Base-by-base conservation (phyloP, 2,113 vertebrate species). In the Crotophaga sulcirostris region DNA sequence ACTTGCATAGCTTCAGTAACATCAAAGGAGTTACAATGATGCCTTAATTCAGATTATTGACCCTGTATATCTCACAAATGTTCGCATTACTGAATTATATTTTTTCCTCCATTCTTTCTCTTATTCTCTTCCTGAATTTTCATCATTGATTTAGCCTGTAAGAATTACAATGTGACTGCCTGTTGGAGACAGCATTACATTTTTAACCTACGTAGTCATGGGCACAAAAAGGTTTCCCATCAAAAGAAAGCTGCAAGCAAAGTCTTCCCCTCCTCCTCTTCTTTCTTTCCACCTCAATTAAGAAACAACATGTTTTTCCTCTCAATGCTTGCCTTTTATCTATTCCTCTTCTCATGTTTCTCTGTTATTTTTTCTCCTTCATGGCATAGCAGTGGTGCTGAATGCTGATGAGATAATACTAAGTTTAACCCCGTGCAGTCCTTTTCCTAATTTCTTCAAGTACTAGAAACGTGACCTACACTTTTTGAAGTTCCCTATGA, bases 391-490 rank as follows among this genome's bases (percentile, higher is more conserved):
- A 68, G 58, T 90, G 80, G 56, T 90, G 40, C 42, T 96, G 94
- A 97, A 97, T 97, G 94, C 58, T 97, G 94, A 97, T 96, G 83
- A 96, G 92, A 90, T 84, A 88, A 89, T 91, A 31, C 62, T 76
- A 76, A 93, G 56, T 97, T 97, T 97, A 97, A 97, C 90, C 87
- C 83, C 52, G 58, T 9, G 2, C 23, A 85, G 28, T 80, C 29
- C 38, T 96, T 95, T 84, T 38, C 54, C n/a, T 47, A 84, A 81
- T 94, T 96, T 64, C 76, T 97, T 84, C 64, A 86, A 96, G 88
- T 49, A 63, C 31, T 80, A 67, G 28, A 92, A 92, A 87, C 34
- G 36, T 16, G 16, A 93, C 72, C 49, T 75, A 31, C 56, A 79
- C 25, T 94, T 96, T 96, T 64, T 78, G 19, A 93, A 42, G 36